These are phyloP conservation scores for Hypsopygia costalis DNA, from an alignment of 2,888 invertebrate genomes.

Conservation along the genomic window DNA sequence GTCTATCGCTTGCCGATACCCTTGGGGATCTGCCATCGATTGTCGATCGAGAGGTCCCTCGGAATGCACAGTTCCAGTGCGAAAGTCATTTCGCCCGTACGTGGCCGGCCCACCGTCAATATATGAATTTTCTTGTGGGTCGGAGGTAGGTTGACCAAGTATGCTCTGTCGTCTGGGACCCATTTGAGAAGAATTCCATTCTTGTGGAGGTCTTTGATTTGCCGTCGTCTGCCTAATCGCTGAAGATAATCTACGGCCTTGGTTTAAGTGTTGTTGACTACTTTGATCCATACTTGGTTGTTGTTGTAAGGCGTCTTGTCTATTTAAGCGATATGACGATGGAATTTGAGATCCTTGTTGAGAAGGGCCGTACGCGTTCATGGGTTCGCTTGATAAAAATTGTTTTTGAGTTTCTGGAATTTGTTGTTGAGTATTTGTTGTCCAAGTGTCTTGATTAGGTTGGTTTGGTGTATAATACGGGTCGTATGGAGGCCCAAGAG, in stretches of 20 bases:
- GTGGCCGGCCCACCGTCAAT: slow-evolving; percentile 44
- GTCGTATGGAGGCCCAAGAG: slow-evolving; percentile 49
- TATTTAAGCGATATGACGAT: slow-evolving; percentile 43
- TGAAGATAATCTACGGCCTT: slow-evolving; percentile 55
- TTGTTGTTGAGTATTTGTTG: slow-evolving; percentile 42
- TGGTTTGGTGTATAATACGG: slow-evolving; percentile 53
- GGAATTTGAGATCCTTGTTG: slow-evolving; percentile 36
- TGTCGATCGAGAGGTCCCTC: slow-evolving; percentile 53
- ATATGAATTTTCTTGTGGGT: slow-evolving; percentile 48
- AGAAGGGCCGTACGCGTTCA: slow-evolving; percentile 41
- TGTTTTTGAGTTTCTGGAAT: slow-evolving; percentile 51
- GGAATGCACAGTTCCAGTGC: slow-evolving; percentile 63
- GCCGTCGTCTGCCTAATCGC: slow-evolving; percentile 44
- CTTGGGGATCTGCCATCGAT: slow-evolving; percentile 43
- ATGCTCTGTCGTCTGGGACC: slow-evolving; percentile 59
- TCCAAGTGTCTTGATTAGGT: slow-evolving; percentile 60
- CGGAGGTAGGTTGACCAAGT: slow-evolving; percentile 56
- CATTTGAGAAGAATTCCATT: slow-evolving; percentile 54
- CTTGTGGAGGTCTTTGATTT: slow-evolving; percentile 56
- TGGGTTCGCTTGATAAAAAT: slow-evolving; percentile 50
- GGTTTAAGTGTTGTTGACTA: slow-evolving; percentile 55
- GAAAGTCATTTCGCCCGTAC: slow-evolving; percentile 55
- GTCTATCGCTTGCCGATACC: slow-evolving; percentile 45
- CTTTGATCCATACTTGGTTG: slow-evolving; percentile 59
- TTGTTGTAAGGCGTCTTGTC: slow-evolving; percentile 49